phyloP scores from a whole-genome alignment of 2,888 invertebrate genomes.

The Drosophila diplacantha region DNA sequence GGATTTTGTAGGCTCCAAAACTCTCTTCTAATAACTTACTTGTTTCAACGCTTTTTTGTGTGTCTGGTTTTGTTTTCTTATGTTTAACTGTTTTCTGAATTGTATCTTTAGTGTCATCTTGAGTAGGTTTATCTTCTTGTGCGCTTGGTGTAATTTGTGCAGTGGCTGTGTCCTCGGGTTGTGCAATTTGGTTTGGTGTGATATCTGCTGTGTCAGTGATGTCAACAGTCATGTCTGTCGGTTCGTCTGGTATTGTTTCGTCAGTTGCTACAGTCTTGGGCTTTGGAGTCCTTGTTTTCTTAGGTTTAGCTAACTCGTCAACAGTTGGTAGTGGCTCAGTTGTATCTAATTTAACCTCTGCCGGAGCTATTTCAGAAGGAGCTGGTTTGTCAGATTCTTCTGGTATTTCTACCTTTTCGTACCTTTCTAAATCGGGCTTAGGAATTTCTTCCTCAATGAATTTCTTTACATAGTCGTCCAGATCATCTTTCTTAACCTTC shows the following conservation, averaged over 20 bases:
- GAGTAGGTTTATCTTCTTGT: constrained; percentile 74
- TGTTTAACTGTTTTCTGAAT: constrained; percentile 77
- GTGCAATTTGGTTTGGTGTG: constrained; percentile 63
- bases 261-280: constrained; percentile 32
- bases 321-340: constrained; percentile 24
- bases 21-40: constrained; percentile 76
- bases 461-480: constrained; percentile 68
- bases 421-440: constrained; percentile 76
- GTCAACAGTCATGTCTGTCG: constrained; percentile 57
- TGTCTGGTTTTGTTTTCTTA: constrained; percentile 75
- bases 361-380: constrained; percentile 32
- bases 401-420: constrained; percentile 75
- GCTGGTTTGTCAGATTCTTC: constrained; percentile 62
- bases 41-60: constrained; percentile 72
- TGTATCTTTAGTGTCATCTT: constrained; percentile 75
- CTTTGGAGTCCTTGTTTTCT: constrained; percentile 74
- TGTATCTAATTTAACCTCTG: constrained; percentile 25
- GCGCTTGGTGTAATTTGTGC: constrained; percentile 78
- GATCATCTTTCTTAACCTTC: constrained; percentile 69
- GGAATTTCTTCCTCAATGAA: constrained; percentile 73
- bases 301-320: constrained; percentile 39
- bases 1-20: constrained; percentile 53
- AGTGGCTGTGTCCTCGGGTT: constrained; percentile 75
- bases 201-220: constrained; percentile 54
- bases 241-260: constrained; percentile 44